A percentile compares a stretch with the other conserved stretches of the same genome.
phyloP scores from a whole-genome alignment of 2,113 vertebrate genomes.

The Oncorhynchus gorbuscha region DNA sequence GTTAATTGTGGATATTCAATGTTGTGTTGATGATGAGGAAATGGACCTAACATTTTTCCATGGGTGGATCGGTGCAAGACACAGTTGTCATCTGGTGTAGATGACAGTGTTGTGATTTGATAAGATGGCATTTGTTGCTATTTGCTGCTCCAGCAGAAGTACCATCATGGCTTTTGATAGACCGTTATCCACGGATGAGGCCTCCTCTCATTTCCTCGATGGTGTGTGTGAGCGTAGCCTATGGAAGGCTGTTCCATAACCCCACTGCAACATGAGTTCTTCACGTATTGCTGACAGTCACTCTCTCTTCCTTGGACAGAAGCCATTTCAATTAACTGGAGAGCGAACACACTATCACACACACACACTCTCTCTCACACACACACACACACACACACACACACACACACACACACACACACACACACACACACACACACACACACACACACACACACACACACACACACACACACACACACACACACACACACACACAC shows the following conservation, averaged over 20 bases:
- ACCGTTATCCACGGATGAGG: slow-evolving; percentile 67
- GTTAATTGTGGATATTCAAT: not conserved
- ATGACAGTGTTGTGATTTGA: slow-evolving; percentile 68
- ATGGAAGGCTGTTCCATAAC: slow-evolving; percentile 43
- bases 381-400: not conserved
- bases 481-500: not conserved
- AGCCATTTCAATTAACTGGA: slow-evolving; percentile 21
- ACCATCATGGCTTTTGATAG: slow-evolving; percentile 66
- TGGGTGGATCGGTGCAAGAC: slow-evolving; percentile 51
- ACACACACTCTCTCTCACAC: not conserved
- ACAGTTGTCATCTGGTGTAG: slow-evolving; percentile 63
- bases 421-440: too few relatives aligned
- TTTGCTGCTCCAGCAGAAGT: slow-evolving; percentile 65
- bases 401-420: too few relatives aligned
- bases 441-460: too few relatives aligned
- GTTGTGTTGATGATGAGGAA: slow-evolving; percentile 9
- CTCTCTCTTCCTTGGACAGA: not conserved
- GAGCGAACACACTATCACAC: slow-evolving; percentile 13
- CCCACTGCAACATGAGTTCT: slow-evolving; percentile 24
- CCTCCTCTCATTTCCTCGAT: slow-evolving; percentile 67
- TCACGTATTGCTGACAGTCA: slow-evolving; percentile 30
- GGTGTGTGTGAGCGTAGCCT: not conserved
- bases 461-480: too few relatives aligned
- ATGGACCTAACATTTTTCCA: slow-evolving; percentile 37
- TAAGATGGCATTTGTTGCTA: slow-evolving; percentile 48